phyloP scores from a whole-genome alignment of 2,113 vertebrate genomes.

The Grantiella picta region DNA sequence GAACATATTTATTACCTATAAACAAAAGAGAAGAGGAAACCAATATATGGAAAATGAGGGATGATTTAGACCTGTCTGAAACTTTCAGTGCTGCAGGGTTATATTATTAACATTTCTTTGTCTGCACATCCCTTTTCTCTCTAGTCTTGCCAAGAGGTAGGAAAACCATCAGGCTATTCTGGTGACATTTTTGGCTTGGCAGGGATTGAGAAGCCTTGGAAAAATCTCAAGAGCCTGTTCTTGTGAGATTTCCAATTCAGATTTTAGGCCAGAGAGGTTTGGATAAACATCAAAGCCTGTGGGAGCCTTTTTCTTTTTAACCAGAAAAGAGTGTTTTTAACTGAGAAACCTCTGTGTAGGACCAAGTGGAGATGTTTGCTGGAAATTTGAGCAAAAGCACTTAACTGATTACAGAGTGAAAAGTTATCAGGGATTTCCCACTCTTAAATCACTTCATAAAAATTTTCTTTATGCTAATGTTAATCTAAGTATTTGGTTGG shows the following conservation, averaged over 20 bases:
- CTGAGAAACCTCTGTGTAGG: not conserved
- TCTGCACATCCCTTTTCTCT: slow-evolving; percentile 39
- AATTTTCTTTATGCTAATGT: not conserved
- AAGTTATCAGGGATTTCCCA: slow-evolving; percentile 37
- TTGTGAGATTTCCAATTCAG: slow-evolving; percentile 56
- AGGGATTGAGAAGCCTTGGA: slow-evolving; percentile 30
- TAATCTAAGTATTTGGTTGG: not conserved
- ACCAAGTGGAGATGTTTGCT: slow-evolving; percentile 25
- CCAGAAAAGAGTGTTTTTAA: slow-evolving; percentile 13
- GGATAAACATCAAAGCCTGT: slow-evolving; percentile 54
- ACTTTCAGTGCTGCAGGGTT: not conserved
- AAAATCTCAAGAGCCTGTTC: slow-evolving; percentile 35
- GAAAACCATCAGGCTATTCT: slow-evolving; percentile 45
- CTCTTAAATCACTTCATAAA: slow-evolving; percentile 31
- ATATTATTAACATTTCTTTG: slow-evolving; percentile 29
- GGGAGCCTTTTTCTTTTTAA: slow-evolving; percentile 14
- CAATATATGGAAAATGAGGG: not conserved
- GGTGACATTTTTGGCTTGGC: slow-evolving; percentile 57
- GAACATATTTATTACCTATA: not conserved
- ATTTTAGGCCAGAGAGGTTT: slow-evolving; percentile 42
- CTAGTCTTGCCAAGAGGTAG: slow-evolving; percentile 51
- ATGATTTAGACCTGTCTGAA: slow-evolving; percentile 13
- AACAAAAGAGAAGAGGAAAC: not conserved
- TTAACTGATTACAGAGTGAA: slow-evolving; percentile 25
- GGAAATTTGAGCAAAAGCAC: slow-evolving; percentile 24